Percentiles rank a stretch among this genome's conserved stretches.
Conservation (phyloP, 2,888 invertebrate species). For the Pammene fasciana region DNA sequence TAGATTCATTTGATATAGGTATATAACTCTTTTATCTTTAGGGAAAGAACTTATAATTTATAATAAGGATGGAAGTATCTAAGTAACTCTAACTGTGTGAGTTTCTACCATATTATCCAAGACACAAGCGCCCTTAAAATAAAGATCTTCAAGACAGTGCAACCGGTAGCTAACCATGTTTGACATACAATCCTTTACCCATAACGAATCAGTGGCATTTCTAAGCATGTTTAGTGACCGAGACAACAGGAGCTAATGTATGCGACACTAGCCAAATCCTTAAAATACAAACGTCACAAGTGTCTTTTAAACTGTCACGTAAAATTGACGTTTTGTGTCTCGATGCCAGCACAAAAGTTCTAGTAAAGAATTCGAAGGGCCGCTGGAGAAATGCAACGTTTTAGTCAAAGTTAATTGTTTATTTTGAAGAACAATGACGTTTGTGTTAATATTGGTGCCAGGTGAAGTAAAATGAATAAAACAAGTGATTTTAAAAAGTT, state of each 20-base stretch:
- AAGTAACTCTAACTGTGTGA: too few species aligned
- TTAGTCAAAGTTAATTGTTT: slow-evolving; percentile 27
- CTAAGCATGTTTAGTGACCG: slow-evolving; percentile 29
- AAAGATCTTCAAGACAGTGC: background rate
- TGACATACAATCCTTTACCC: slow-evolving; percentile 32
- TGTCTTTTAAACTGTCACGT: background rate
- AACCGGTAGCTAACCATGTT: slow-evolving; percentile 27
- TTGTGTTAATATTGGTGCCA: slow-evolving; percentile 13
- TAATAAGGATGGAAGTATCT: too few species aligned
- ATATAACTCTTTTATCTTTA: too few species aligned
- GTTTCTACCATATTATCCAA: too few species aligned
- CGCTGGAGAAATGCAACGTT: slow-evolving; percentile 18
- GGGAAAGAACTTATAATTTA: too few species aligned
- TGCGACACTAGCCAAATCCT: slow-evolving; percentile 8
- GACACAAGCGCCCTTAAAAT: background rate
- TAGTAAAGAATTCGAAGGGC: slow-evolving; percentile 20
- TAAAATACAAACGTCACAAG: slow-evolving; percentile 11
- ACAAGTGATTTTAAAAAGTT: background rate
- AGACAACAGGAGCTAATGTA: slow-evolving; percentile 31
- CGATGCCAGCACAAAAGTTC: slow-evolving; percentile 5
- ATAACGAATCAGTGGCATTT: slow-evolving; percentile 34
- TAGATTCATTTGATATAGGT: too few species aligned
- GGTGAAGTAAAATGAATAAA: background rate
- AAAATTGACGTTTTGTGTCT: background rate
- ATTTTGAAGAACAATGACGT: slow-evolving; percentile 25